Evolutionary conservation across 1,140 invertebrate species (phyloP), one percentile per base, ranked within the genome.

Genomic region (Drosophila auraria): DNA sequence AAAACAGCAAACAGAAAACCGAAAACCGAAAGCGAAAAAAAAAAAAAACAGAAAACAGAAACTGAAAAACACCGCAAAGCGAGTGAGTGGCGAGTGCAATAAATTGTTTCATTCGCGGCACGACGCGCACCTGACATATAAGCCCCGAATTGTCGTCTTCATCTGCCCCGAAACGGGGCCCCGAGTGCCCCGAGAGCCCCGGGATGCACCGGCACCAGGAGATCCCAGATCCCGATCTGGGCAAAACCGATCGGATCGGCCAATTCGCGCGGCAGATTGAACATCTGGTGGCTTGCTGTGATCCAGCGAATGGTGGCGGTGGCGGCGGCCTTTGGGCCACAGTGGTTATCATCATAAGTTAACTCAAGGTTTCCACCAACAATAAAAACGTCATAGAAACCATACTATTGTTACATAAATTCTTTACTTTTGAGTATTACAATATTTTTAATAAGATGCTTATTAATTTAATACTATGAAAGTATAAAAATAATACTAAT

Each of bases 91-190:
- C 77, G 64, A 84, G 72, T 86, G 83, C 83, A 86, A 86, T 86
- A 86, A 86, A 86, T 86, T 86, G 82, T 87, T 86, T 86, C 82
- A 86, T 87, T 86, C 82, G 82, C 82, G 81, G 82, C 77, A 71
- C 81, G 65, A 83, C 71, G 82, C 82, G 82, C 82, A 86, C 82
- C 82, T 86, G 82, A 86, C 82, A 86, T 83, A 86, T 87, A 86
- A 86, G 82, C 82, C 79, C 69, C 79, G 79, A 86, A 82, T 87
- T 86, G 82, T 86, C 83, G 82, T 86, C 82, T 86, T 86, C 79
- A 86, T 86, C 81, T 65, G 45, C 36, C 50, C 51, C 12, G 36
- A 50, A 54, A n/a, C n/a, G 38, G 27, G 57, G 42, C 25, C 57
- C 42, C 38, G 57, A 59, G 17, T 38, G 7, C n/a, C 38, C 27